Evolutionary conservation across 2,888 invertebrate genomes (phyloP).

Genomic region (Limulus polyphemus): DNA sequence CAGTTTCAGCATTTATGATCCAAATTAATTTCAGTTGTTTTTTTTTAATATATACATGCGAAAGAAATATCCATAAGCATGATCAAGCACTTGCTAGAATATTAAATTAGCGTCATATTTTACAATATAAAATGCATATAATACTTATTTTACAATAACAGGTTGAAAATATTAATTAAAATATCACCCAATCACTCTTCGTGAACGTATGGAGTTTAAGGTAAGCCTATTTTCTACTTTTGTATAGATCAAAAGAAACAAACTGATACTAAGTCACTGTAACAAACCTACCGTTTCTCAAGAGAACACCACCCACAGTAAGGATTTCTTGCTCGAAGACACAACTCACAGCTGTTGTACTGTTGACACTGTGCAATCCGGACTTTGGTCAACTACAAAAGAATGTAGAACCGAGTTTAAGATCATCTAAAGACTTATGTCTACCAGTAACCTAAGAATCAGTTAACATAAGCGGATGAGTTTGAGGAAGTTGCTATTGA

Average conservation of each 20-base stretch:
- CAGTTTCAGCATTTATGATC: too few species aligned
- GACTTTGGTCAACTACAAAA: constrained; percentile 52
- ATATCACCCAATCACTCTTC: neutral
- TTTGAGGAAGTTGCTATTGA: constrained; percentile 78
- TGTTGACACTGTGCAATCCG: constrained; percentile 75
- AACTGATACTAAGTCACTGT: neutral
- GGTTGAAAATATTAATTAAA: neutral
- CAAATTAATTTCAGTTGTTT: too few species aligned
- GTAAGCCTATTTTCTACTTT: neutral
- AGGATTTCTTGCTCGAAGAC: constrained; percentile 78
- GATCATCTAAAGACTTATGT: too few species aligned
- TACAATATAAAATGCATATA: too few species aligned
- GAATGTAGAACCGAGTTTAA: too few species aligned
- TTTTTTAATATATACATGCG: too few species aligned
- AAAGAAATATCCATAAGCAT: too few species aligned
- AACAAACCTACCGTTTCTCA: constrained; percentile 52
- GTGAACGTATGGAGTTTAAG: neutral
- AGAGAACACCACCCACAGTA: constrained; percentile 93
- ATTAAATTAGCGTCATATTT: too few species aligned
- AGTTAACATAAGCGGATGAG: constrained; percentile 43
- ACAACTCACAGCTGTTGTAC: constrained; percentile 73
- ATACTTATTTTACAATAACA: neutral
- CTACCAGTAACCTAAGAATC: too few species aligned
- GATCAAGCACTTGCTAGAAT: too few species aligned
- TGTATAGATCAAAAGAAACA: neutral